Evolutionary conservation across 2,113 vertebrate genomes (phyloP).

Genomic region (Tringa solitaria): DNA sequence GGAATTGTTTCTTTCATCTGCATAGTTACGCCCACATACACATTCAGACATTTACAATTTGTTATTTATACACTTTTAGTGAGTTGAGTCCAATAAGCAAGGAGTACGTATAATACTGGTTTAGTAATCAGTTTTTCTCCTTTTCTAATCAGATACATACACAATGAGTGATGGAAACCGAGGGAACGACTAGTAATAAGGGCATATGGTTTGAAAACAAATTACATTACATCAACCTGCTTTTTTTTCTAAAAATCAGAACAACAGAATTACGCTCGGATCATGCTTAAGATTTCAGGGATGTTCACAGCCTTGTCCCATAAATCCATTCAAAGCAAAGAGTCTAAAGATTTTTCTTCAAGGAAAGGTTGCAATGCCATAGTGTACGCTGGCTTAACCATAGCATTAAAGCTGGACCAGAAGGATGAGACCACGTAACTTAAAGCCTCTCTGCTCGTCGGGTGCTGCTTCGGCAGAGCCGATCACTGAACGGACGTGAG

Average conservation of each 20-base stretch:
- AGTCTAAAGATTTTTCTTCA: not conserved
- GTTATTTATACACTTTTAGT: not conserved
- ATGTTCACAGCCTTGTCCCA: not conserved
- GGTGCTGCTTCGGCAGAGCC: not conserved
- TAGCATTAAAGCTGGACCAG: not conserved
- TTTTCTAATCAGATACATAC: not conserved
- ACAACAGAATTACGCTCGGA: not conserved
- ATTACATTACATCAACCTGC: not conserved
- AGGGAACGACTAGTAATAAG: not conserved
- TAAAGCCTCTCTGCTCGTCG: not conserved
- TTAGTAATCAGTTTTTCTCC: not conserved
- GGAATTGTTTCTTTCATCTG: not conserved
- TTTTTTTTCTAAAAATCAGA: not conserved
- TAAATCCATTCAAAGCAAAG: not conserved
- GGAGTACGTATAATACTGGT: not conserved
- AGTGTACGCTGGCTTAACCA: not conserved
- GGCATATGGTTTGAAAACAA: not conserved
- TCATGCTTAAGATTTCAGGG: not conserved
- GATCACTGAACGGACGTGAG: accelerated
- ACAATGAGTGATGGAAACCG: not conserved
- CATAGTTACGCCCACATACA: not conserved
- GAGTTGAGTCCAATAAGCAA: not conserved
- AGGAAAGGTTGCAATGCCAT: not conserved
- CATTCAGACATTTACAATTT: not conserved
- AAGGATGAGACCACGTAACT: not conserved